phyloP scores from a whole-genome alignment of 2,888 invertebrate genomes.

The Chironomus tentans region DNA sequence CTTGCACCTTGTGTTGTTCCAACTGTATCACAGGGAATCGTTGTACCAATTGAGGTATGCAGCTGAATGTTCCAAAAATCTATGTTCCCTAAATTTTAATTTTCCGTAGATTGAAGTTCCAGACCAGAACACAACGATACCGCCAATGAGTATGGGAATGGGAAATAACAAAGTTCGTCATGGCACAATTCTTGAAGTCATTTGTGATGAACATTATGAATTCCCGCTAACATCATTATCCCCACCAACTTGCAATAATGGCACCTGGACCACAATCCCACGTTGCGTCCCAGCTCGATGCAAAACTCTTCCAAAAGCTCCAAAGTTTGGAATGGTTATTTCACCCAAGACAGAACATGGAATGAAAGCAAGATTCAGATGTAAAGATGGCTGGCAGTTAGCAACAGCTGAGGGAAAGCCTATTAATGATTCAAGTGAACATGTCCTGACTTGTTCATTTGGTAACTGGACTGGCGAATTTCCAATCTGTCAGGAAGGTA shows the following conservation, averaged over 20 bases:
- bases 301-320: conserved; percentile 70
- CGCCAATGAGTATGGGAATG: conserved; percentile 33
- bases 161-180: conserved; percentile 54
- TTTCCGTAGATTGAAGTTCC: conserved; percentile 27
- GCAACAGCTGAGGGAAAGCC: conserved; percentile 53
- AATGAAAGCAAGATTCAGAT: conserved; percentile 86
- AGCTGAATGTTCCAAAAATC: too few relatives aligned
- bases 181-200: conserved; percentile 62
- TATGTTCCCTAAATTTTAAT: too few relatives aligned
- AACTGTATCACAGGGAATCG: conserved; percentile 68
- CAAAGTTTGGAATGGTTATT: conserved; percentile 90
- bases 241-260: conserved; percentile 81
- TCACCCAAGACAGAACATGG: conserved; percentile 97
- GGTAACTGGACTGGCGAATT: conserved; percentile 90
- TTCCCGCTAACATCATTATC: conserved; percentile 64
- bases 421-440: conserved; percentile 44
- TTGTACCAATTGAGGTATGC: conserved; percentile 48
- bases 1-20: conserved; percentile 91
- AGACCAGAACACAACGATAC: conserved; percentile 33
- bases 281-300: conserved; percentile 75
- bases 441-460: conserved; percentile 77
- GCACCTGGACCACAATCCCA: conserved; percentile 92
- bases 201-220: conserved; percentile 79
- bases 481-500: conserved; percentile 76
- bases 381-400: conserved; percentile 86